A percentile compares a stretch with the other conserved stretches of the same genome.
Conservation (phyloP, 2,113 vertebrate species). For the Ictalurus punctatus region DNA sequence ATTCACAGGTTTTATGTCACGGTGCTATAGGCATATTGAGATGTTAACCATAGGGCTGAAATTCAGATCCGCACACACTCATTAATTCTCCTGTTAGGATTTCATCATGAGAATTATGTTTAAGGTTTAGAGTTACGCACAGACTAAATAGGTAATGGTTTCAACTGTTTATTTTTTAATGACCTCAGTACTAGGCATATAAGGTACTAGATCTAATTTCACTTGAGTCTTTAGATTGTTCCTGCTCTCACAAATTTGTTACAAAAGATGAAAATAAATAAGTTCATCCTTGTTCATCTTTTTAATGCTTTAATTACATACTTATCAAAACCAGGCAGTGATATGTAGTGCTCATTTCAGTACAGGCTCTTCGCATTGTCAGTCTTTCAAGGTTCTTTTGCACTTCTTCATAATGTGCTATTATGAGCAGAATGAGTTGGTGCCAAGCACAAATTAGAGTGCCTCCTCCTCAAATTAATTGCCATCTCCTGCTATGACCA, state of each 20-base stretch:
- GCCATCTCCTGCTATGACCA: background rate
- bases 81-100: background rate
- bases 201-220: background rate
- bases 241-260: background rate
- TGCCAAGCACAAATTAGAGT: background rate
- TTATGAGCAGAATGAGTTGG: background rate
- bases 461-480: background rate
- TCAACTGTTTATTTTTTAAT: background rate
- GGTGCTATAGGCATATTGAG: background rate
- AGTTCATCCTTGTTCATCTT: background rate
- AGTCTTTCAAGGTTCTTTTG: background rate
- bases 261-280: background rate
- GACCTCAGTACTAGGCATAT: background rate
- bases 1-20: constrained; percentile 15
- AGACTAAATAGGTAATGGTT: background rate
- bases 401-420: background rate
- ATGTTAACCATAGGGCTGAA: background rate
- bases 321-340: background rate
- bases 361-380: background rate
- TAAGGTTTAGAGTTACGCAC: background rate
- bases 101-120: background rate
- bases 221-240: background rate
- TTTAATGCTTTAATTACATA: background rate
- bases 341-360: background rate
- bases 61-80: background rate